phyloP scores from a whole-genome alignment of 2,888 invertebrate species.

The Parthenolecanium corni region DNA sequence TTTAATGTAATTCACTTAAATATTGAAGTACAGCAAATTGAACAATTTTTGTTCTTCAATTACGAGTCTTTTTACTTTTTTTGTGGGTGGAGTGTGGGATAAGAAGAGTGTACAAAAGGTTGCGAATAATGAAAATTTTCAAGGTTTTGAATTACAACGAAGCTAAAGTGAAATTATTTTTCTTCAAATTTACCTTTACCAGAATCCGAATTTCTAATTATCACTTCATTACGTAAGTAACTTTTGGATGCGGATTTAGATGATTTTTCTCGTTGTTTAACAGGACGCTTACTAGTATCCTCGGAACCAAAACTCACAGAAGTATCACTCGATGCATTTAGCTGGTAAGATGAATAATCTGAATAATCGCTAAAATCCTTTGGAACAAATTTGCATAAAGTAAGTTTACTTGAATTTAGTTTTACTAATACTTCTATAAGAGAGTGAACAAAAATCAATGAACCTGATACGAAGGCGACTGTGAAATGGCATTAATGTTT shows the following conservation, averaged over 20 bases:
- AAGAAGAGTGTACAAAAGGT: too few species aligned
- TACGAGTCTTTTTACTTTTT: too few species aligned
- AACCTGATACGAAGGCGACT: background rate
- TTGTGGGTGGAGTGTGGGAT: too few species aligned
- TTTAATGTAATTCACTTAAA: too few species aligned
- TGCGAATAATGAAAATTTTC: background rate
- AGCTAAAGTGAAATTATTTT: too few species aligned
- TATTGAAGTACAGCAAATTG: too few species aligned
- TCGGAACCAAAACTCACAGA: slow-evolving; percentile 61
- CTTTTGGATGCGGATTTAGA: slow-evolving; percentile 84
- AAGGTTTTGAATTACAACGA: background rate
- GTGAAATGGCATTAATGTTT: background rate
- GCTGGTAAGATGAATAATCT: too few species aligned
- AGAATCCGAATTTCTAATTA: slow-evolving; percentile 87
- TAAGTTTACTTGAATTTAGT: too few species aligned
- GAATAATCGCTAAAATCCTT: too few species aligned
- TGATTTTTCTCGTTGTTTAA: slow-evolving; percentile 68
- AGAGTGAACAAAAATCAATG: slow-evolving; percentile 1
- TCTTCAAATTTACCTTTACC: slow-evolving; percentile 63
- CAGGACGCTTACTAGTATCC: slow-evolving; percentile 75
- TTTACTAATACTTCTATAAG: too few species aligned
- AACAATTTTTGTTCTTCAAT: too few species aligned
- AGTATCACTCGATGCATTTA: background rate
- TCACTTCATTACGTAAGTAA: slow-evolving; percentile 88
- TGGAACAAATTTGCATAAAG: too few species aligned